Percentiles rank a stretch among this genome's conserved stretches.
phyloP scores from a whole-genome alignment of 1,140 invertebrate species.

The Drosophila auraria region DNA sequence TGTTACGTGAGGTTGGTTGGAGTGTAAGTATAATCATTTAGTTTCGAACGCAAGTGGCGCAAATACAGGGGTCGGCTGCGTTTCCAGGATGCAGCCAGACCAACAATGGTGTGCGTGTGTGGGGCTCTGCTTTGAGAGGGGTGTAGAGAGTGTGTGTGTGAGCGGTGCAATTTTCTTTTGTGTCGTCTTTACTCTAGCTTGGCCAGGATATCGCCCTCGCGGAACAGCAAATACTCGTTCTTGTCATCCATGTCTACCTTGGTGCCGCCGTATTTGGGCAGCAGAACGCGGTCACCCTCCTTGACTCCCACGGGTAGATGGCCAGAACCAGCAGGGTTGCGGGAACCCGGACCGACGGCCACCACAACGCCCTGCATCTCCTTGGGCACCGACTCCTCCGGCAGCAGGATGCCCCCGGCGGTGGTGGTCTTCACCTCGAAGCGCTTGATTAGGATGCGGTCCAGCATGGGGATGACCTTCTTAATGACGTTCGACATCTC shows the following conservation, averaged over 20 bases:
- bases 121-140: not conserved
- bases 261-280: constrained; percentile 99
- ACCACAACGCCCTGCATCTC: constrained; percentile 97
- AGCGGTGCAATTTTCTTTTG: not conserved
- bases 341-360: constrained; percentile 95
- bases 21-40: constrained; percentile 63
- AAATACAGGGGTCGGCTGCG: constrained; percentile 2
- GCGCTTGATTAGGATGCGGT: constrained; percentile 97
- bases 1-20: constrained; percentile 1
- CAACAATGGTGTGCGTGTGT: not conserved
- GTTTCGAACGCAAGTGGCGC: constrained; percentile 68
- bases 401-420: constrained; percentile 98
- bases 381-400: constrained; percentile 98
- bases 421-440: constrained; percentile 97
- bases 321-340: constrained; percentile 94
- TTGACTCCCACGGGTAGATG: constrained; percentile 92
- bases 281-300: constrained; percentile 96
- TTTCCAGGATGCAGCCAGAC: not conserved
- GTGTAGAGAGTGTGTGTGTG: not conserved
- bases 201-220: constrained; percentile 97
- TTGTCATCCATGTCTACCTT: constrained; percentile 92
- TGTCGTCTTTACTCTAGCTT: constrained; percentile 89
- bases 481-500: constrained; percentile 87
- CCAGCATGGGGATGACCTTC: constrained; percentile 95
- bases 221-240: constrained; percentile 96